A percentile compares a stretch with the other conserved stretches of the same genome.
phyloP scores from a whole-genome alignment of 2,797 vertebrate species.

The Pristis pectinata region DNA sequence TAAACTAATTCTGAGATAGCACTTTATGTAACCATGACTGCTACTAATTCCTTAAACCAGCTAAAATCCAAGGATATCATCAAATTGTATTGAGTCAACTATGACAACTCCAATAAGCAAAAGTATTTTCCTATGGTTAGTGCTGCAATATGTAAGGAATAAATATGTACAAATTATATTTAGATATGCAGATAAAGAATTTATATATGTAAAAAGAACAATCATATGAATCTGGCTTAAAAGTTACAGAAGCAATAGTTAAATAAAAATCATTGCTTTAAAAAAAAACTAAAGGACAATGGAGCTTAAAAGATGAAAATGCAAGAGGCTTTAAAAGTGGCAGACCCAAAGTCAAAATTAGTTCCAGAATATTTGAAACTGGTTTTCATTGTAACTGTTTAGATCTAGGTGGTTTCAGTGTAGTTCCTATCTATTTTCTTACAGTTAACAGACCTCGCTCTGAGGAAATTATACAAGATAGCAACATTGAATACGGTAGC shows the following conservation, averaged over 20 bases:
- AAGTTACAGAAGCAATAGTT: neutral
- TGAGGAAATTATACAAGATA: slow-evolving; percentile 74
- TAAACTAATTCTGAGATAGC: neutral
- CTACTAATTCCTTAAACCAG: neutral
- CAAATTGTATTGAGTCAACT: neutral
- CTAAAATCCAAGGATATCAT: neutral
- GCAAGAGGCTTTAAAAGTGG: no score
- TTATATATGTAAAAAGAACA: neutral
- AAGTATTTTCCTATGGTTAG: neutral
- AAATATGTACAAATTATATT: neutral
- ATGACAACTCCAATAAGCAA: neutral
- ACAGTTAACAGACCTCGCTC: slow-evolving; percentile 70
- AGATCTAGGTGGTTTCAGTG: neutral
- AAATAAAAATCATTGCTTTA: neutral
- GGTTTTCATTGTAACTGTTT: neutral
- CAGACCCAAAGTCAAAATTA: neutral
- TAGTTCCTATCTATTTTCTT: slow-evolving; percentile 30
- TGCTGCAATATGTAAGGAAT: neutral
- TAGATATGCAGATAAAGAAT: neutral
- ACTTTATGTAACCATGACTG: neutral
- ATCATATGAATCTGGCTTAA: neutral
- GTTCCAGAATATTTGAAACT: neutral
- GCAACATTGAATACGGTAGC: slow-evolving; percentile 70
- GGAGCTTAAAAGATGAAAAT: neutral
- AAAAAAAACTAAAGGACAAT: neutral